A percentile compares a stretch with the other conserved stretches of the same genome.
Evolutionary conservation across 2,113 vertebrate species (phyloP).

Genomic region (Myanophis thanlyinensis): DNA sequence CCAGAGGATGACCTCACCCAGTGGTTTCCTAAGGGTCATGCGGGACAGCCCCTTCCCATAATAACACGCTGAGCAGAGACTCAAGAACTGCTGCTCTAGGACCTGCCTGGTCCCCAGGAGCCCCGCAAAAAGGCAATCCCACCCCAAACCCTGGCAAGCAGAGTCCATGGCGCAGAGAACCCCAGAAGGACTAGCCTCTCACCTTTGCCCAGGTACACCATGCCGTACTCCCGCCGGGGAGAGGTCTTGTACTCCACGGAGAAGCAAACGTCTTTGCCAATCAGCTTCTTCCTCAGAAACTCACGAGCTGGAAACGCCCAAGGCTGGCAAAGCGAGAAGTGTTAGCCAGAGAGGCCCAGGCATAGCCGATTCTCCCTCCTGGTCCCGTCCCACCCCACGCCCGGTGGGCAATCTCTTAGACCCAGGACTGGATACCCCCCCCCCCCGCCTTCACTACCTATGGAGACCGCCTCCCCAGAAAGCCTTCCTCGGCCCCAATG

Average conservation of each 20-base stretch:
- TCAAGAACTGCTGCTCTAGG: neutral
- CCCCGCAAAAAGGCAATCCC: neutral
- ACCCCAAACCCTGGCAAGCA: neutral
- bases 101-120: neutral
- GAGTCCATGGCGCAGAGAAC: neutral
- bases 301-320: conserved; percentile 97
- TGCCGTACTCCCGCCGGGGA: conserved; percentile 90
- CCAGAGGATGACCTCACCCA: neutral
- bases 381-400: neutral
- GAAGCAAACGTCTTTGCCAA: conserved; percentile 98
- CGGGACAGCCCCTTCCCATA: too few relatives aligned
- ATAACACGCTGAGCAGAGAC: neutral
- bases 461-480: rapidly evolving
- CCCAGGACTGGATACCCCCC: neutral
- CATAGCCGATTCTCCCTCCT: neutral
- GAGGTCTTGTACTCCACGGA: conserved; percentile 91
- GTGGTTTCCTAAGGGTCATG: neutral
- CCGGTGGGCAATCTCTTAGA: neutral
- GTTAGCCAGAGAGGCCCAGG: neutral
- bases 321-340: conserved; percentile 68
- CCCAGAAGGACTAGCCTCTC: conserved; percentile 17
- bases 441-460: rapidly evolving
- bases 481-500: neutral
- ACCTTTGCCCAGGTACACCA: conserved; percentile 95
- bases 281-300: conserved; percentile 94